A percentile compares a stretch with the other conserved stretches of the same genome.
phyloP scores from a whole-genome alignment of 2,797 vertebrate species.

The Squalus acanthias region DNA sequence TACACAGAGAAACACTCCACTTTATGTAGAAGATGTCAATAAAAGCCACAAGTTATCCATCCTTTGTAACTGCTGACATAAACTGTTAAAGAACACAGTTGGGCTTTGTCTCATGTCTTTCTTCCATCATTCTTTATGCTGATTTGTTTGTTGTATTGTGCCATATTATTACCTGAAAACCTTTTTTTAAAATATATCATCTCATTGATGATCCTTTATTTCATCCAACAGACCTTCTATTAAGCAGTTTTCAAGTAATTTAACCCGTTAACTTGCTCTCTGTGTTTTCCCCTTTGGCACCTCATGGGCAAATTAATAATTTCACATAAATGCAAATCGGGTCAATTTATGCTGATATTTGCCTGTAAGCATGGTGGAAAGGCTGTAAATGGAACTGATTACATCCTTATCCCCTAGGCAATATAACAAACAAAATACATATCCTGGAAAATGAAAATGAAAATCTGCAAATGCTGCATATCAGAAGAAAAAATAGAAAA shows the following conservation, averaged over 20 bases:
- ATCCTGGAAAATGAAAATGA: not conserved
- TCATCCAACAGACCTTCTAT: too few relatives aligned
- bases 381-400: not conserved
- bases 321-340: not conserved
- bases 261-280: not conserved
- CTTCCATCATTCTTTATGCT: not conserved
- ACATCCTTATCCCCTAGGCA: not conserved
- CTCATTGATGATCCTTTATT: too few relatives aligned
- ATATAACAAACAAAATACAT: not conserved
- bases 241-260: not conserved
- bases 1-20: not conserved
- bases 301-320: not conserved
- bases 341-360: not conserved
- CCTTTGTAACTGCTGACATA: not conserved
- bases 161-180: not conserved
- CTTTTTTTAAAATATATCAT: too few relatives aligned
- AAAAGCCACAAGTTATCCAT: not conserved
- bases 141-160: not conserved
- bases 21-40: not conserved
- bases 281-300: not conserved
- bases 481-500: not conserved
- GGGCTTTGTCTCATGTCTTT: not conserved
- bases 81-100: not conserved
- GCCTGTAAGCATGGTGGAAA: not conserved
- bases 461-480: not conserved